Conservation (phyloP, 64 coral and sea anemone species). For the Stichodactyla helianthus region DNA sequence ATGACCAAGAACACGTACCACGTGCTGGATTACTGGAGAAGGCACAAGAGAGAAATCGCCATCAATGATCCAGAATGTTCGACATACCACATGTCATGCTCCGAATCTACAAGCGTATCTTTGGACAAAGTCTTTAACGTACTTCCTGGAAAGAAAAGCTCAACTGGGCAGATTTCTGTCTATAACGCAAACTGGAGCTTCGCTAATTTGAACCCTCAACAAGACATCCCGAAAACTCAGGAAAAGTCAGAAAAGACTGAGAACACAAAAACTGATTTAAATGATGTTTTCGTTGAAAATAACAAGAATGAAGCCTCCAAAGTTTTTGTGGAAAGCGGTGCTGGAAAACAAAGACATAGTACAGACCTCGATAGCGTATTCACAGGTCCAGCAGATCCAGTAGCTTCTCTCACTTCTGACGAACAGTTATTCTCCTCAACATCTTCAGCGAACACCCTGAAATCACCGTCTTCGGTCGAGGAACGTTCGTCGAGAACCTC, state of each 20-base stretch:
- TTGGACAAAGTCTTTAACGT: neutral
- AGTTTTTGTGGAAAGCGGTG: neutral
- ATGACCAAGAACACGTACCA: neutral
- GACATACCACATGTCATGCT: neutral
- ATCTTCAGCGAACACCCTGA: neutral
- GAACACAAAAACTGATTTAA: neutral
- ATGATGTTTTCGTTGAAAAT: neutral
- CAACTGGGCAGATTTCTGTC: neutral
- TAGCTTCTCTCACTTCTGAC: neutral
- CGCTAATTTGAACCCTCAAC: neutral
- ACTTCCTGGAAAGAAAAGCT: neutral
- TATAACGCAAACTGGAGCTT: neutral
- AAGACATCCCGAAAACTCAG: neutral
- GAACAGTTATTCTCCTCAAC: neutral
- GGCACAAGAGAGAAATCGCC: neutral
- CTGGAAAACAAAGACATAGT: neutral
- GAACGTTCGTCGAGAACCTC: neutral
- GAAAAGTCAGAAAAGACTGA: neutral
- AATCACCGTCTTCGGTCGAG: neutral
- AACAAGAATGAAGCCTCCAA: neutral
- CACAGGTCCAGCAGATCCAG: neutral
- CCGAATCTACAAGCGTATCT: neutral
- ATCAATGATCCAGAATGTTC: conserved; percentile 10
- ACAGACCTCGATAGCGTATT: neutral
- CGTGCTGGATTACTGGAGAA: neutral